Evolutionary conservation across 2,797 vertebrate species (phyloP).

Genomic region (Parambassis ranga): DNA sequence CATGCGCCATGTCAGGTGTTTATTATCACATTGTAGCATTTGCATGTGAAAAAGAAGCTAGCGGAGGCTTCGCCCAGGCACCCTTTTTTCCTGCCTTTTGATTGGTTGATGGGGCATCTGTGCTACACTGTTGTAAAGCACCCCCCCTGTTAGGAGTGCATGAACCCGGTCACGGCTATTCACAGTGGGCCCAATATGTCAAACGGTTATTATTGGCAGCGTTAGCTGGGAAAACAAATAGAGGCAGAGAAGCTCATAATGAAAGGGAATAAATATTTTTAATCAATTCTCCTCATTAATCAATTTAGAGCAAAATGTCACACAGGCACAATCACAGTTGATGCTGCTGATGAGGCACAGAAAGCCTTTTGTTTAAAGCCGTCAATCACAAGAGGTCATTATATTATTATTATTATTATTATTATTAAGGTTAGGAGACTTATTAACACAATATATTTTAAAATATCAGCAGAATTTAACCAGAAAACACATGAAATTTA

Average conservation of each 20-base stretch:
- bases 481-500: not conserved
- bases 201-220: slow-evolving; percentile 77
- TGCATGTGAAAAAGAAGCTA: slow-evolving; percentile 82
- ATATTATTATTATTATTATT: not conserved
- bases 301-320: slow-evolving; percentile 60
- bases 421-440: not conserved
- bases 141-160: slow-evolving; percentile 65
- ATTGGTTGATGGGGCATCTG: slow-evolving; percentile 70
- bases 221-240: slow-evolving; percentile 74
- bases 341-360: slow-evolving; percentile 17
- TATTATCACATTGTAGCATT: slow-evolving; percentile 85
- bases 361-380: not conserved
- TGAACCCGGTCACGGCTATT: slow-evolving; percentile 74
- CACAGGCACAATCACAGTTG: slow-evolving; percentile 32
- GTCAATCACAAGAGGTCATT: not conserved
- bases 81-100: slow-evolving; percentile 25
- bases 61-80: slow-evolving; percentile 46
- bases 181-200: slow-evolving; percentile 70
- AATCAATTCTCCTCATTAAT: slow-evolving; percentile 73
- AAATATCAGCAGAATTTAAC: not conserved
- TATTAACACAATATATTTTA: not conserved
- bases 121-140: slow-evolving; percentile 66
- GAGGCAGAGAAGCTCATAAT: slow-evolving; percentile 63
- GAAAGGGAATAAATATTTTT: slow-evolving; percentile 68
- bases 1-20: slow-evolving; percentile 85